Evolutionary conservation across 2,888 invertebrate species (phyloP), one percentile per base, ranked within the genome.

Genomic region (Euproctis similis): DNA sequence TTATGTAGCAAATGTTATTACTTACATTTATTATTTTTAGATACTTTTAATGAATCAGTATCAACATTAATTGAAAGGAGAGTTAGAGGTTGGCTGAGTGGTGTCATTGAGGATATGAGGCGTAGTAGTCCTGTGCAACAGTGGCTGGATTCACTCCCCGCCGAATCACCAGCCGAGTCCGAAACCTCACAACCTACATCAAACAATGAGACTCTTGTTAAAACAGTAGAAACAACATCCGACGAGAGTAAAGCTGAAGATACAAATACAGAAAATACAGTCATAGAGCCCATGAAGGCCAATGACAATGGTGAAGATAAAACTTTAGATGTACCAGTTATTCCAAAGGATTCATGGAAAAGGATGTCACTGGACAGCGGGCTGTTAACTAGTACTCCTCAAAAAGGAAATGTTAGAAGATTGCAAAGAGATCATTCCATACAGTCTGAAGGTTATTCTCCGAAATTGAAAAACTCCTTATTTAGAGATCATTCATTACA

Each of bases 111-210:
- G 65, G 87, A 88, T 52, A 88, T 88, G 88, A 70, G 87, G 49
- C 87, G 89, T 32, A 89, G 88, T 59, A 89, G 89, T 42, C 88
- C 90, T 26, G 89, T 92, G 28, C 91, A 92, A 45, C 90, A 91
- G 76, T 92, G 92, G 92, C 86, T 92, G 40, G 90, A 92, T 56
- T 90, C 90, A 4, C 68, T 91, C 42, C 90, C 91, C 14, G 67
- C 65, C 35, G 76, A 76, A 18, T 44, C 51, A 9, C 30, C 47
- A 4, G 53, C 9, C 11, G 30, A 26, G 8, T 17, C 30, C 8
- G 30, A 30, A 10, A 8, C 8, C 6, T 19, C 33, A 9, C 25
- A 31, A n/a, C 16, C 10, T 4, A 51, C 48, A 16, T 30, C 33
- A 8, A 46, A 40, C 31, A 56, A 59, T 26, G 53, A 57, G 20